Percentiles rank a stretch among this genome's conserved stretches.
These are phyloP conservation scores for Iselma pallidipennis DNA, from an alignment of 2,888 invertebrate species.

Conservation along the genomic window DNA sequence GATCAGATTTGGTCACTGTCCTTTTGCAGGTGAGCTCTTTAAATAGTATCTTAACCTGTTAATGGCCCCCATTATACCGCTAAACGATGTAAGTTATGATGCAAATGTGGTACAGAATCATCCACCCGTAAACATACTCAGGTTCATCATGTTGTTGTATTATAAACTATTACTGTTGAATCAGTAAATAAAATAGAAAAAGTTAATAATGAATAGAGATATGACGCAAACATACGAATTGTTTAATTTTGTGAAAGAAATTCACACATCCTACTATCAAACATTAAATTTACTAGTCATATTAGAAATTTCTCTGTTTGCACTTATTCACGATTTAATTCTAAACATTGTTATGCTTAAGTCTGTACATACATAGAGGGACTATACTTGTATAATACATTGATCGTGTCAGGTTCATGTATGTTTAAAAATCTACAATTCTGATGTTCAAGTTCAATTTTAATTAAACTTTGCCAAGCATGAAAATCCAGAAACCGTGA, in stretches of 20 bases:
- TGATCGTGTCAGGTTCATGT: constrained; percentile 22
- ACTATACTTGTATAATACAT: background rate
- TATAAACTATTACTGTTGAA: background rate
- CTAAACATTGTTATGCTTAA: background rate
- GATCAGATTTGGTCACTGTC: background rate
- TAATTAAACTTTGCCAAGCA: constrained; percentile 35
- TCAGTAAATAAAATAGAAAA: background rate
- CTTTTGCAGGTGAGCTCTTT: constrained; percentile 7
- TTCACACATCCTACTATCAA: too few relatives aligned
- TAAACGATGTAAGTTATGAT: constrained; percentile 28
- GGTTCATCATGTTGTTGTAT: constrained; percentile 4
- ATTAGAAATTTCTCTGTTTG: background rate
- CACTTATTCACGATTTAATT: background rate
- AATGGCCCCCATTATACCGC: constrained; percentile 26
- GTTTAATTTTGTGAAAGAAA: too few relatives aligned
- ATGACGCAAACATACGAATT: too few relatives aligned
- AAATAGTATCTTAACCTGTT: constrained; percentile 20
- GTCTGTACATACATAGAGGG: too few relatives aligned
- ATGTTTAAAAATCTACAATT: constrained; percentile 32
- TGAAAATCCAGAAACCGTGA: constrained; percentile 32
- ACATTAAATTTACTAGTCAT: too few relatives aligned
- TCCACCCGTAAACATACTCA: constrained; percentile 16
- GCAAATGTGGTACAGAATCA: constrained; percentile 25
- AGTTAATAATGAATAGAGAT: background rate
- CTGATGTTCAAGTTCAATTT: constrained; percentile 37